Conservation (phyloP, 1,140 invertebrate genomes). For the Trinorchestia longiramus region DNA sequence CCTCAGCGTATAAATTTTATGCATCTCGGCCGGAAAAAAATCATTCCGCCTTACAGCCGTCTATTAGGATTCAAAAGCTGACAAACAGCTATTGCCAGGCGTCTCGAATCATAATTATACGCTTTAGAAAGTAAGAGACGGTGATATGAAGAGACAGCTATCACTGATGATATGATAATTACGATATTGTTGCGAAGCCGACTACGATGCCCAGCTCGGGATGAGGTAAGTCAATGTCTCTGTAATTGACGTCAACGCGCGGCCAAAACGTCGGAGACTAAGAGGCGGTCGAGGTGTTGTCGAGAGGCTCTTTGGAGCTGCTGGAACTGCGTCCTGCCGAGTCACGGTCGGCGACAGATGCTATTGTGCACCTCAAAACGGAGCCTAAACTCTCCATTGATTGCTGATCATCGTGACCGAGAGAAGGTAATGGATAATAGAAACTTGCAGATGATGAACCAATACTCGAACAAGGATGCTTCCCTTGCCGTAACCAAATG, state of each 20-base stretch:
- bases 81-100: slow-evolving; percentile 36
- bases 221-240: slow-evolving; percentile 9
- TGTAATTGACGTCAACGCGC: slow-evolving; percentile 21
- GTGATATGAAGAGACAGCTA: slow-evolving; percentile 46
- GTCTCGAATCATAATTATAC: slow-evolving; percentile 24
- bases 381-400: slow-evolving; percentile 49
- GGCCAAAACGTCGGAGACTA: not conserved
- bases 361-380: slow-evolving; percentile 31
- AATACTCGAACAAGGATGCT: slow-evolving; percentile 29
- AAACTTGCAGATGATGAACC: slow-evolving; percentile 25
- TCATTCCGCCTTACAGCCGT: not conserved
- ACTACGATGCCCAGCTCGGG: slow-evolving; percentile 22
- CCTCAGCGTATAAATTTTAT: not conserved
- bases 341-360: slow-evolving; percentile 46
- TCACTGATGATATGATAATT: slow-evolving; percentile 43
- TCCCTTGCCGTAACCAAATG: not conserved
- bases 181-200: slow-evolving; percentile 21
- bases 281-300: not conserved
- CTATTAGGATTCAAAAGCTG: slow-evolving; percentile 22
- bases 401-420: slow-evolving; percentile 37
- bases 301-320: not conserved
- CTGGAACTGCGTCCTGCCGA: not conserved
- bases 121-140: slow-evolving; percentile 19
- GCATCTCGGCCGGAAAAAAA: not conserved
- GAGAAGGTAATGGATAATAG: slow-evolving; percentile 53